Conservation (phyloP, 2,797 vertebrate species). For the Gallinago nigripennis region DNA sequence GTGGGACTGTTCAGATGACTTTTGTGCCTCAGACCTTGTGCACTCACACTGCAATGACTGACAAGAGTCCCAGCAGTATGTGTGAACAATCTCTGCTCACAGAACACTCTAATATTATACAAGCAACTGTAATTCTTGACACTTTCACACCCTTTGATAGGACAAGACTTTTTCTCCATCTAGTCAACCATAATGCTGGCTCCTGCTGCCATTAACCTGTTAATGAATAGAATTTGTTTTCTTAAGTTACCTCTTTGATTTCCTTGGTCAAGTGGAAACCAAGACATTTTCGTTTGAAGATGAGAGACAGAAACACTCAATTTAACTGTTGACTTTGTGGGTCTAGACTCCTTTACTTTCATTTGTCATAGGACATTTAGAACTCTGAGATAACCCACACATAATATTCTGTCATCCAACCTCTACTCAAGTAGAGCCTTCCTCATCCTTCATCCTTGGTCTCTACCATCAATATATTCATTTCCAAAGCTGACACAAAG, state of each 20-base stretch:
- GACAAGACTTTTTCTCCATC: neutral
- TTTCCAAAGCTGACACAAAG: neutral
- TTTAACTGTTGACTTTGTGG: neutral
- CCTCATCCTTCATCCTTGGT: neutral
- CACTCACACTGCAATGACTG: neutral
- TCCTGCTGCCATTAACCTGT: neutral
- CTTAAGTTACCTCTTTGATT: neutral
- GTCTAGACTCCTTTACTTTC: neutral
- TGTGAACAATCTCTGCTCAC: neutral
- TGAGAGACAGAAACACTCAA: neutral
- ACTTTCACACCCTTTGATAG: neutral
- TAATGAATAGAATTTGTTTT: neutral
- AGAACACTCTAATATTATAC: neutral
- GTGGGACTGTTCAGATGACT: neutral
- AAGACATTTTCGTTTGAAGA: neutral
- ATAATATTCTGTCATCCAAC: neutral
- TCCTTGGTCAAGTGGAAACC: neutral
- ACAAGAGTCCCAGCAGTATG: neutral
- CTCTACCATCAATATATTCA: fast-evolving
- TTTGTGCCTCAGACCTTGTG: too few species aligned
- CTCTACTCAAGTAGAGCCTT: neutral
- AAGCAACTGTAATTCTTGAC: neutral
- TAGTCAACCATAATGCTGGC: neutral
- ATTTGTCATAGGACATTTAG: neutral
- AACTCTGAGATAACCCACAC: neutral